phyloP scores from a whole-genome alignment of 2,113 vertebrate genomes.

The Alethe castanea region DNA sequence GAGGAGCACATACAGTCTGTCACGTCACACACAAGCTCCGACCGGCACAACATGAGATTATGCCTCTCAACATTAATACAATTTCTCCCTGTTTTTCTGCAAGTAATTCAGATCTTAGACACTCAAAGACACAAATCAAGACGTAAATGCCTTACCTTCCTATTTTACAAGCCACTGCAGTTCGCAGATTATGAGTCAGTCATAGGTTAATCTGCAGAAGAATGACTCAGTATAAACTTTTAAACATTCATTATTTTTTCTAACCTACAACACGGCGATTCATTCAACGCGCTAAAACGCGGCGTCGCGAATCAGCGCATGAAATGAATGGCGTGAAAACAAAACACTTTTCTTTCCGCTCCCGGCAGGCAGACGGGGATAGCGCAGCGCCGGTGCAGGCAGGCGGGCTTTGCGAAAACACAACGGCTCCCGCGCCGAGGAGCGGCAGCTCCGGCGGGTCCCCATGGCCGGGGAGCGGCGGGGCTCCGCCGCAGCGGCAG shows the following conservation, averaged over 20 bases:
- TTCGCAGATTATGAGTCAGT: conserved; percentile 64
- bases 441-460: neutral
- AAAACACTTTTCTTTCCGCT: neutral
- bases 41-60: neutral
- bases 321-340: conserved; percentile 45
- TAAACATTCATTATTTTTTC: conserved; percentile 48
- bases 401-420: neutral
- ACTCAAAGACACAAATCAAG: neutral
- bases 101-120: neutral
- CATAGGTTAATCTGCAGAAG: conserved; percentile 71
- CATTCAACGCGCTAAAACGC: neutral
- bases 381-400: neutral
- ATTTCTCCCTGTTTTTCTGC: neutral
- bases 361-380: neutral
- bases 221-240: conserved; percentile 81
- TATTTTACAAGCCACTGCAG: conserved; percentile 62
- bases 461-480: neutral
- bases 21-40: neutral
- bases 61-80: neutral
- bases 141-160: conserved; percentile 31
- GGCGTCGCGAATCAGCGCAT: neutral
- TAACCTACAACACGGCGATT: neutral
- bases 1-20: neutral
- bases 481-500: conserved; percentile 1
- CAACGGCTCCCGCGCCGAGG: neutral